Conservation (phyloP, 1,140 invertebrate species). For the Cardiocondyla obscurior region DNA sequence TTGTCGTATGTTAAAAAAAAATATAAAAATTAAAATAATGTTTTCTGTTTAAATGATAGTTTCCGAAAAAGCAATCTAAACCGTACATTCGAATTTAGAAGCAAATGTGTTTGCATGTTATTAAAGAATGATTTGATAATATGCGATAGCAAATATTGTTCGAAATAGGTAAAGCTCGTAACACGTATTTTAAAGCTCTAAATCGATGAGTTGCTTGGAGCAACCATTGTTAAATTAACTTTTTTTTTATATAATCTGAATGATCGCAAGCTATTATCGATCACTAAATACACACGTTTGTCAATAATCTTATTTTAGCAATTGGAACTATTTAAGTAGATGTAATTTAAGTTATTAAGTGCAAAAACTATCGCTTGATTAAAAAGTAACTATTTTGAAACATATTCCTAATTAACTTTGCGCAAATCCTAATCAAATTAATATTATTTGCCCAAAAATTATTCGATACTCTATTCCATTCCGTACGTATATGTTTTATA, state of each 20-base stretch:
- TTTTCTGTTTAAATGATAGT: background rate
- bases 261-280: conserved; percentile 26
- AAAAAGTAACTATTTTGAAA: background rate
- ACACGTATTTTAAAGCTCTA: background rate
- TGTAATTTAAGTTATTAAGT: conserved; percentile 5
- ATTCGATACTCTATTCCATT: background rate
- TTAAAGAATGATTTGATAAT: background rate
- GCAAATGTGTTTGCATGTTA: background rate
- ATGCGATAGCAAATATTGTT: too few species aligned
- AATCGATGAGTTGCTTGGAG: background rate
- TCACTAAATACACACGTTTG: conserved; percentile 52
- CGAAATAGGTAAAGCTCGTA: background rate
- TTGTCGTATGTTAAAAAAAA: conserved; percentile 21
- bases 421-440: background rate
- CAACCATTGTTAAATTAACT: background rate
- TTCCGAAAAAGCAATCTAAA: background rate
- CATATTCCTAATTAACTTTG: background rate
- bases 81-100: background rate
- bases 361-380: background rate
- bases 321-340: conserved; percentile 18
- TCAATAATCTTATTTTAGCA: conserved; percentile 32
- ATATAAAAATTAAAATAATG: conserved; percentile 20
- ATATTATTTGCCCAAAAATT: background rate
- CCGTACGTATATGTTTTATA: background rate
- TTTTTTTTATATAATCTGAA: conserved; percentile 11